These are phyloP conservation scores for Empis stercorea DNA, from an alignment of 2,888 invertebrate species.

Conservation along the genomic window DNA sequence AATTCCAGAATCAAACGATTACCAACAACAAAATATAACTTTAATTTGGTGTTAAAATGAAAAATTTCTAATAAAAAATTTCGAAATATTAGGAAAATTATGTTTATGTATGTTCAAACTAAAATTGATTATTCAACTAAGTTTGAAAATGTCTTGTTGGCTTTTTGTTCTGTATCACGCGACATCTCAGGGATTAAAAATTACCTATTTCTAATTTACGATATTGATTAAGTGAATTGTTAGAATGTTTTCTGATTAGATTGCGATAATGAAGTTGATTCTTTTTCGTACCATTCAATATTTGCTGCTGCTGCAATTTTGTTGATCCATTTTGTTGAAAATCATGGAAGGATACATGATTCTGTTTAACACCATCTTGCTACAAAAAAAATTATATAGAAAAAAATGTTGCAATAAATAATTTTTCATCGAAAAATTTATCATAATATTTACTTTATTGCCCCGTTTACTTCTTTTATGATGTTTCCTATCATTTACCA, in stretches of 20 bases:
- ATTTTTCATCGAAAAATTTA: background rate
- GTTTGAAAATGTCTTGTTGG: no score
- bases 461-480: constrained; percentile 73
- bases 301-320: constrained; percentile 49
- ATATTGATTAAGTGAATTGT: constrained; percentile 39
- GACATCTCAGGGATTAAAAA: constrained; percentile 14
- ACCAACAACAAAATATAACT: no score
- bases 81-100: no score
- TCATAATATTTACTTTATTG: constrained; percentile 48
- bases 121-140: no score
- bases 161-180: no score
- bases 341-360: constrained; percentile 81
- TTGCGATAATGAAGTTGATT: constrained; percentile 52
- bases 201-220: constrained; percentile 40
- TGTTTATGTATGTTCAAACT: no score
- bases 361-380: constrained; percentile 67
- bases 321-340: constrained; percentile 81
- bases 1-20: no score
- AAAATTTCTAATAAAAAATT: no score
- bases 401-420: background rate
- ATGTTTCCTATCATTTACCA: constrained; percentile 76
- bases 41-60: no score
- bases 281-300: constrained; percentile 73
- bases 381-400: constrained; percentile 20
- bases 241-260: constrained; percentile 37